Evolutionary conservation across 2,113 vertebrate genomes (phyloP), one percentile per base, ranked within the genome.

Genomic region (Strix uralensis): DNA sequence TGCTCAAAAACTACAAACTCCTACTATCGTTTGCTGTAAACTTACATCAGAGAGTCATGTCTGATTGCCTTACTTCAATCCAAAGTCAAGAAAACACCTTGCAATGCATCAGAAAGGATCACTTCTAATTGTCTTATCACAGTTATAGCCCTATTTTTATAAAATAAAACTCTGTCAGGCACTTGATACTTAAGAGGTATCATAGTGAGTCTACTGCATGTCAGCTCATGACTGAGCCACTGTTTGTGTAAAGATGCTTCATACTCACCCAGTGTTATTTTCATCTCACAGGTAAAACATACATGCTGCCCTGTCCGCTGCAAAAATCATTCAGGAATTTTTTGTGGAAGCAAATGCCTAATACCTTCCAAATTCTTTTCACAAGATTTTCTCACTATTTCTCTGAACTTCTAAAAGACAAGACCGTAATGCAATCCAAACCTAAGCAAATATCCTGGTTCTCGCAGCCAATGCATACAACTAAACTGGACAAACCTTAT

Each of bases 121-220:
- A 13, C 44, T 59, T 59, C 17, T 67, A 11, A 7, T 26, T 46
- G 61, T 29, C 15, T 30, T 19, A 4, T 5, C 19, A 2, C 58
- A 55, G 13, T 16, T 13, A 1, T 0, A 27, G 3, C 13, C 44
- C 26, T 58, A 2, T 11, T 46, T 10, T 46, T 5, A 15, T 12
- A 34, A 63, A 78, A 66, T 10, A 17, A 51, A 61, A 6, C 42
- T 47, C 15, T 18, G 12, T 5, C 80, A 38, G 70, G 26, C 36
- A 13, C 57, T 10, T 13, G 9, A 0, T n/a, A 11, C 52, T 55
- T 32, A 1, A 4, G 20, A 40, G 44, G 29, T 63, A 46, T 55
- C 54, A 6, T 2, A 13, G 54, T 2, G 18, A 46, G 25, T 17
- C 46, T 32, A 40, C 52, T 23, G 10, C 3, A 1, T 2, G 21